Conservation (phyloP, 2,888 invertebrate species). For the Lissocephala sabroskyi region DNA sequence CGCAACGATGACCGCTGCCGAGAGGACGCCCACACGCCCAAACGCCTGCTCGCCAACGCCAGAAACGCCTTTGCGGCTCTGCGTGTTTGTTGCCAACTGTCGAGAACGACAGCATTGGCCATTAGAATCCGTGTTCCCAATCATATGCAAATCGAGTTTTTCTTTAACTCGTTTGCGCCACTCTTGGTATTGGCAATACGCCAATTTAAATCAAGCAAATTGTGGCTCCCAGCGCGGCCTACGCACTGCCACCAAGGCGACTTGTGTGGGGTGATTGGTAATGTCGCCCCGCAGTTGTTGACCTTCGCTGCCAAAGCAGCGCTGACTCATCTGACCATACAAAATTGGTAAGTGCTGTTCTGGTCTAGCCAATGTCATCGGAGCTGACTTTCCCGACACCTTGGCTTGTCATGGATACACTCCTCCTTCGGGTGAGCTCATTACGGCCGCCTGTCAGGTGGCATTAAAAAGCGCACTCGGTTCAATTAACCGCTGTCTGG, state of each 20-base stretch:
- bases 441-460: slow-evolving; percentile 28
- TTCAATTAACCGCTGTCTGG: slow-evolving; percentile 34
- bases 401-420: too few species aligned
- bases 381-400: too few species aligned
- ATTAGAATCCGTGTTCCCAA: slow-evolving; percentile 48
- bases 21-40: slow-evolving; percentile 40
- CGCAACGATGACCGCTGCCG: too few species aligned
- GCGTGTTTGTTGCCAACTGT: slow-evolving; percentile 31
- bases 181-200: slow-evolving; percentile 48
- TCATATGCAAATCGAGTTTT: slow-evolving; percentile 54
- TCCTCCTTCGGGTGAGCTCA: too few species aligned
- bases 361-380: too few species aligned
- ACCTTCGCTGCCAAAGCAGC: slow-evolving; percentile 33
- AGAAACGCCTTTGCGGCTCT: slow-evolving; percentile 34
- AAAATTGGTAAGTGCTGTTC: too few species aligned
- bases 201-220: slow-evolving; percentile 58
- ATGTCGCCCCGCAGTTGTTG: slow-evolving; percentile 49
- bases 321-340: slow-evolving; percentile 34
- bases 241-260: slow-evolving; percentile 53
- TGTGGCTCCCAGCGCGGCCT: slow-evolving; percentile 38
- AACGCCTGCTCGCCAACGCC: slow-evolving; percentile 21
- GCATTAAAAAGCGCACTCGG: slow-evolving; percentile 30
- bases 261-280: slow-evolving; percentile 17
- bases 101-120: slow-evolving; percentile 27
- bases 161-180: slow-evolving; percentile 24